Percentiles rank a stretch among this genome's conserved stretches.
These are phyloP conservation scores for Peromyscus leucopus DNA, from an alignment of 2,113 vertebrate genomes.

Conservation along the genomic window DNA sequence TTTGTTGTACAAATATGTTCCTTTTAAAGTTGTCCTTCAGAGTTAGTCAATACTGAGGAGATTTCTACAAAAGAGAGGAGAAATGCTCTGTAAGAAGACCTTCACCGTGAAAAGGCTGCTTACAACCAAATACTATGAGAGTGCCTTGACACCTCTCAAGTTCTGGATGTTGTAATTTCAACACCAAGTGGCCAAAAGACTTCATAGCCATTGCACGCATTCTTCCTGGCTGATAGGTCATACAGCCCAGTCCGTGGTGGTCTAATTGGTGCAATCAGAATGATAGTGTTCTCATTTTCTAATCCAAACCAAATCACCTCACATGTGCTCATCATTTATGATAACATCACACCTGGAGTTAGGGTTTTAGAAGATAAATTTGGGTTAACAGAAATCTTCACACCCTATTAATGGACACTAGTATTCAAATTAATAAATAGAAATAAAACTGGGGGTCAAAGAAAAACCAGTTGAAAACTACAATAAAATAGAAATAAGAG, in stretches of 20 bases:
- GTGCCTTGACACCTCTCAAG: background rate
- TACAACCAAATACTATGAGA: background rate
- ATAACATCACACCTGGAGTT: background rate
- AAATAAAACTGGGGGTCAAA: background rate
- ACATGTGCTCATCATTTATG: background rate
- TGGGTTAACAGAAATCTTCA: rapidly evolving
- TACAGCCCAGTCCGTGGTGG: background rate
- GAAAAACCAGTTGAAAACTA: background rate
- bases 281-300: no score
- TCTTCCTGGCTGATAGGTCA: background rate
- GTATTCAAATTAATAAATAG: no score
- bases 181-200: no score
- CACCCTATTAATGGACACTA: background rate
- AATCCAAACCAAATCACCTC: background rate
- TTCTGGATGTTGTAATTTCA: background rate
- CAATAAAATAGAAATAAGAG: no score
- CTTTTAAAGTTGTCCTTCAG: background rate
- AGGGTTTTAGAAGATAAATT: background rate
- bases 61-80: background rate
- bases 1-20: background rate
- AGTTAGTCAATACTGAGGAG: background rate
- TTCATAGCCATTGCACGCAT: background rate
- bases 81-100: background rate
- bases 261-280: background rate
- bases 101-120: background rate